These are phyloP conservation scores for Clepsis dumicolana DNA, from an alignment of 2,888 invertebrate species.

Conservation along the genomic window DNA sequence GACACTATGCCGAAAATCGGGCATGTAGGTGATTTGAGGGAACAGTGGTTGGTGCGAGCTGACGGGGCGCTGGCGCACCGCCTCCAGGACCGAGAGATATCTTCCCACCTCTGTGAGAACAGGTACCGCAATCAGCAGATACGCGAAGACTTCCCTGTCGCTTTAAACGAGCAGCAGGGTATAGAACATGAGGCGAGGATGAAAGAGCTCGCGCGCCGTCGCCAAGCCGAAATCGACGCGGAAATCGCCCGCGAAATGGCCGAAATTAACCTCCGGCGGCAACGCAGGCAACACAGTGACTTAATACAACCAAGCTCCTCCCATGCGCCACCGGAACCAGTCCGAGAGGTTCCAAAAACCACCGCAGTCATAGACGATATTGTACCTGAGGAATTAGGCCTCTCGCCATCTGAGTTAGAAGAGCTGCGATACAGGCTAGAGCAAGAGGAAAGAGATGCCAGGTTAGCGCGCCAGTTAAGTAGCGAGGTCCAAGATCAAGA, in stretches of 20 bases:
- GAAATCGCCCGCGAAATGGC: conserved; percentile 82
- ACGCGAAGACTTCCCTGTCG: conserved; percentile 81
- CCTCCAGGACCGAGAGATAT: conserved; percentile 81
- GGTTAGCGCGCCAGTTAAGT: conserved; percentile 74
- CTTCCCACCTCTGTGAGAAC: conserved; percentile 80
- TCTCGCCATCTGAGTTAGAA: conserved; percentile 73
- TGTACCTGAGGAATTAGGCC: conserved; percentile 73
- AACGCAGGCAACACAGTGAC: conserved; percentile 63
- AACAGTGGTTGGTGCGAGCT: conserved; percentile 81
- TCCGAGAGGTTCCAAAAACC: conserved; percentile 48
- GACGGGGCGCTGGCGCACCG: conserved; percentile 81
- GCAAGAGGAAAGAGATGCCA: conserved; percentile 78
- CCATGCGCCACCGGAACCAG: conserved; percentile 55
- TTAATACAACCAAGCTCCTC: conserved; percentile 71
- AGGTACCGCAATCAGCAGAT: conserved; percentile 81
- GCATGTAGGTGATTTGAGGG: conserved; percentile 78
- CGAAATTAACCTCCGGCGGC: conserved; percentile 77
- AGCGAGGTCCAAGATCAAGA: conserved; percentile 73
- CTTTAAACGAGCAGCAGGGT: conserved; percentile 75
- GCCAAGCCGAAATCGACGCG: conserved; percentile 79
- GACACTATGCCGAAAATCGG: conserved; percentile 83
- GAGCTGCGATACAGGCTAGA: conserved; percentile 75
- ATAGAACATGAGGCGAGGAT: conserved; percentile 74
- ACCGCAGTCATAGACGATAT: conserved; percentile 51
- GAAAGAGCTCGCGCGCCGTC: conserved; percentile 69